Conservation (phyloP, 2,888 invertebrate species). For the Acanthosepion pharaonis region DNA sequence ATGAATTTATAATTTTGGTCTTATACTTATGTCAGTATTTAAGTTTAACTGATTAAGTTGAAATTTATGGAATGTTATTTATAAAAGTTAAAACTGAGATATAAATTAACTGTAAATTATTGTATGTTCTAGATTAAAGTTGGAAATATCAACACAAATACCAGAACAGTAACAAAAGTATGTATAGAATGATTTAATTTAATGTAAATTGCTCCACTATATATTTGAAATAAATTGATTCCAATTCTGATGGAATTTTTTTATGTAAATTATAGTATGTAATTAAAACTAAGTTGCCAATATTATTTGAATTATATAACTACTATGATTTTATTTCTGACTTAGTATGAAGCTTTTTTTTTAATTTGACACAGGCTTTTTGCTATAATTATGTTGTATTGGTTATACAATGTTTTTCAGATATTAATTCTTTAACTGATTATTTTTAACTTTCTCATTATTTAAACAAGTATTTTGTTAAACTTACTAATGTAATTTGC, state of each 20-base stretch:
- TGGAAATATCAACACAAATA: background rate
- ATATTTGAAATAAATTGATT: background rate
- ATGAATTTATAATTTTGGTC: too few relatives aligned
- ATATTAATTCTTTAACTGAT: background rate
- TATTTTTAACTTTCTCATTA: background rate
- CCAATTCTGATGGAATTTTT: constrained; percentile 4
- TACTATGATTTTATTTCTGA: background rate
- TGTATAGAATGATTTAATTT: background rate
- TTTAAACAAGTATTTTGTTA: background rate
- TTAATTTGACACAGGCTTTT: background rate
- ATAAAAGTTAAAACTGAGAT: too few relatives aligned
- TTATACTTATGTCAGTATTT: too few relatives aligned
- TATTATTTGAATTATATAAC: background rate
- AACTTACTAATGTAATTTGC: background rate
- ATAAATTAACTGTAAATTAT: too few relatives aligned
- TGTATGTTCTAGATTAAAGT: too few relatives aligned
- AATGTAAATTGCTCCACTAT: background rate
- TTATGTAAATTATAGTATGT: background rate
- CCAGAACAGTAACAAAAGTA: background rate
- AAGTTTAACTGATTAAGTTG: too few relatives aligned
- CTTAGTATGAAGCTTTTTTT: background rate
- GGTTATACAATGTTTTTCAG: background rate
- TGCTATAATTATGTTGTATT: background rate
- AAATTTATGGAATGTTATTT: too few relatives aligned
- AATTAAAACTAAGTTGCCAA: background rate